Evolutionary conservation across 1,140 invertebrate genomes (phyloP).

Genomic region (Lordiphosa stackelbergi): DNA sequence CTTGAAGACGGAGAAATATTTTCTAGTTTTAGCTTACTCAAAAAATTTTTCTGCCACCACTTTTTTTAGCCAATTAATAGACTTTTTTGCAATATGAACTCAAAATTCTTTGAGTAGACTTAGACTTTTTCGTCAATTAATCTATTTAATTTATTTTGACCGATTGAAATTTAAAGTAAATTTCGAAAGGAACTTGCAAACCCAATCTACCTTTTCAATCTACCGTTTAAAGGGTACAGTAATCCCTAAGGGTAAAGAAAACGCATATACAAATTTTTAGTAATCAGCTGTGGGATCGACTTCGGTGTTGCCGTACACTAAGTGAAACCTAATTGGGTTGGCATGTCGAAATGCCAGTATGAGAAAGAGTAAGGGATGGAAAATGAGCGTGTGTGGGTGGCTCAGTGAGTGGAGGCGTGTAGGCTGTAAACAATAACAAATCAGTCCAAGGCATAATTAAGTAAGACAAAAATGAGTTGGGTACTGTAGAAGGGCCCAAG

Average conservation of each 20-base stretch:
- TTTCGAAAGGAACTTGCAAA: too few relatives aligned
- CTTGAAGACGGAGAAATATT: too few relatives aligned
- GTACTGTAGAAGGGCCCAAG: neutral
- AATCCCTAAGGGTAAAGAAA: constrained; percentile 17
- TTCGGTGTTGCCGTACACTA: constrained; percentile 26
- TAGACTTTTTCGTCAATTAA: neutral
- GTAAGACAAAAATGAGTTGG: constrained; percentile 7
- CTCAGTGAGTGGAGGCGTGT: neutral
- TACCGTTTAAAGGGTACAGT: neutral
- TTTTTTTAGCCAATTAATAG: too few relatives aligned
- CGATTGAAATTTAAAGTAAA: too few relatives aligned
- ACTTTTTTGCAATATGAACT: too few relatives aligned
- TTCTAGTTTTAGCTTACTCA: too few relatives aligned
- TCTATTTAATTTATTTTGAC: neutral
- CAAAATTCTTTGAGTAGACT: neutral
- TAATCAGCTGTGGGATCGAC: constrained; percentile 49
- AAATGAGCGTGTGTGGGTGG: constrained; percentile 5
- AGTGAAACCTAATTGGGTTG: constrained; percentile 57
- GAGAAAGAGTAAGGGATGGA: neutral
- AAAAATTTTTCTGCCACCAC: too few relatives aligned
- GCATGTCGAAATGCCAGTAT: constrained; percentile 7
- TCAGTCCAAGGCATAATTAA: constrained; percentile 47
- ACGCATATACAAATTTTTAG: constrained; percentile 25
- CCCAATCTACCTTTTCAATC: neutral
- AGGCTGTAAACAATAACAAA: constrained; percentile 19